Percentiles rank a stretch among this genome's conserved stretches.
Evolutionary conservation across 2,113 vertebrate genomes (phyloP).

Genomic region (Empidonax alnorum): DNA sequence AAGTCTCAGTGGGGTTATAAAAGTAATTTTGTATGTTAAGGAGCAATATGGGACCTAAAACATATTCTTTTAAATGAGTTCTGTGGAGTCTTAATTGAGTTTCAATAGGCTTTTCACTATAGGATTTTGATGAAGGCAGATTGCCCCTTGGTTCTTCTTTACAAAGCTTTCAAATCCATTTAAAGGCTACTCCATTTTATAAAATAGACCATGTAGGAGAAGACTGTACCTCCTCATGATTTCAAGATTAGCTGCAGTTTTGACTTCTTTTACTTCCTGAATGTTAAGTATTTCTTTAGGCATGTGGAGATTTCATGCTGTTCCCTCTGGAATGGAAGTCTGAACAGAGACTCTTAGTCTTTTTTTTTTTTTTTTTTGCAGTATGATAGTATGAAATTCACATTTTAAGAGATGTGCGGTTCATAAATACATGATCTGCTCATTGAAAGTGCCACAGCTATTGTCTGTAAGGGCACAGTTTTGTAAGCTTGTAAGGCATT

Average conservation of each 20-base stretch:
- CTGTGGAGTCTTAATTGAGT: neutral
- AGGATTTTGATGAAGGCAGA: neutral
- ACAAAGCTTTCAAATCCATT: neutral
- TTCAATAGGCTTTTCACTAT: neutral
- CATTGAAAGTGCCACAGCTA: neutral
- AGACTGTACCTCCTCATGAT: neutral
- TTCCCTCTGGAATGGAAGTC: neutral
- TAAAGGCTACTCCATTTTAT: neutral
- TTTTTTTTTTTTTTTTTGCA: neutral
- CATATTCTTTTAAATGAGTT: neutral
- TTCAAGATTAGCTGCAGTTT: neutral
- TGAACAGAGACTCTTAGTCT: neutral
- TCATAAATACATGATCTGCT: neutral
- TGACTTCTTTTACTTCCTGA: neutral
- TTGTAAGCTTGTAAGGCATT: neutral
- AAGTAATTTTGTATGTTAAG: neutral
- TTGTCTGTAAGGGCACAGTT: neutral
- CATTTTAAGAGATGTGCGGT: neutral
- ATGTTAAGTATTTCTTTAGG: neutral
- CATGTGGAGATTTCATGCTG: neutral
- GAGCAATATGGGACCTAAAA: neutral
- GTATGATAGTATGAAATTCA: neutral
- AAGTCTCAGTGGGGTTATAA: neutral
- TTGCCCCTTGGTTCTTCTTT: neutral
- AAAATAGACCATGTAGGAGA: neutral